Conservation (phyloP, 2,888 invertebrate species). For the Hemaris fuciformis region DNA sequence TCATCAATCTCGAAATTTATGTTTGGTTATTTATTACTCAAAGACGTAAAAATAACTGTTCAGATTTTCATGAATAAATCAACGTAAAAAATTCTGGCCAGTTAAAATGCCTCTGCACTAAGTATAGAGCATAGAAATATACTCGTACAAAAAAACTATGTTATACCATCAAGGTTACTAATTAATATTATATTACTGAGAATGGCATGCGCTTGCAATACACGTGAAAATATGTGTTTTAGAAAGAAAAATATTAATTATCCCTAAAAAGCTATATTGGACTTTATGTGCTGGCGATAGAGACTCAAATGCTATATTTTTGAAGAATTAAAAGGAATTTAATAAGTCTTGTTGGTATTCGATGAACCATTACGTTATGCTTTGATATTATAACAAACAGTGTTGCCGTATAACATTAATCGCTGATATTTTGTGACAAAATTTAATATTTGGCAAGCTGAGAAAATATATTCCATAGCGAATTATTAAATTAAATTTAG, state of each 20-base stretch:
- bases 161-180: not conserved
- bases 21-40: too few relatives aligned
- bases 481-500: not conserved
- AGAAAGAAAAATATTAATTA: not conserved
- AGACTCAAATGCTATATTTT: not conserved
- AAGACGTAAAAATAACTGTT: too few relatives aligned
- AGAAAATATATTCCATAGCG: fast-evolving
- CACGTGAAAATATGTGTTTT: not conserved
- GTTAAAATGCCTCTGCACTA: too few relatives aligned
- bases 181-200: not conserved
- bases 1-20: too few relatives aligned
- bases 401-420: constrained; percentile 32
- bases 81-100: too few relatives aligned
- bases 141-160: too few relatives aligned
- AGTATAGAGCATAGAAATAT: too few relatives aligned
- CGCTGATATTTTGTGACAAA: not conserved
- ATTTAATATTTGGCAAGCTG: not conserved
- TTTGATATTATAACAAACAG: constrained; percentile 42
- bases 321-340: constrained; percentile 31
- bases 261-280: not conserved
- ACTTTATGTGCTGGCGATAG: not conserved
- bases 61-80: not conserved
- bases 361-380: constrained; percentile 40
- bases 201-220: not conserved
- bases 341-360: constrained; percentile 42